Conservation (phyloP, 2,797 vertebrate species). For the Urosaurus nigricauda region DNA sequence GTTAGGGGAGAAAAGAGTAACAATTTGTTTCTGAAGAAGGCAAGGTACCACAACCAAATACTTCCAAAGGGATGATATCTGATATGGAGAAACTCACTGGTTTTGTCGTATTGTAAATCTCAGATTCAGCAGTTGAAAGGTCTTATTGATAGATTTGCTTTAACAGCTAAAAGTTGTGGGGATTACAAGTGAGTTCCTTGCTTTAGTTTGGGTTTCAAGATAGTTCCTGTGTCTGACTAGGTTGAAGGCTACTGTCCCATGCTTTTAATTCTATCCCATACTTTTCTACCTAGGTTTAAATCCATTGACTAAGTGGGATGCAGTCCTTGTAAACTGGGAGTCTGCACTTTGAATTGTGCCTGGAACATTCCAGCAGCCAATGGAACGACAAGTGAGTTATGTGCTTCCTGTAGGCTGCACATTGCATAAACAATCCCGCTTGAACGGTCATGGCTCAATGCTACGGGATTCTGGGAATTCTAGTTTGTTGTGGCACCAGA, state of each 20-base stretch:
- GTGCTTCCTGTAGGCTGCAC: no score
- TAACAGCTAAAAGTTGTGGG: not conserved
- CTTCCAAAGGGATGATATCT: not conserved
- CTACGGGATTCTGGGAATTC: no score
- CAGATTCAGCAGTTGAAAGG: not conserved
- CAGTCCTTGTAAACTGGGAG: not conserved
- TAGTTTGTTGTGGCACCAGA: no score
- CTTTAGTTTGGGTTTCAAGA: not conserved
- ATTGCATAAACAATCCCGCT: no score
- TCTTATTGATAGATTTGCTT: not conserved
- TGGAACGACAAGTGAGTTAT: no score
- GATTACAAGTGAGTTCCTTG: not conserved
- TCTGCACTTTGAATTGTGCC: no score
- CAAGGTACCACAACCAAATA: not conserved
- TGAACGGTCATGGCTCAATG: no score
- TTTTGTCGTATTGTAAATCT: not conserved
- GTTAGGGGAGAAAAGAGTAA: no score
- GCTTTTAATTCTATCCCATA: not conserved
- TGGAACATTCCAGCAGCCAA: no score
- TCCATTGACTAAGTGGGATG: not conserved
- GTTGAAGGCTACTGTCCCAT: not conserved
- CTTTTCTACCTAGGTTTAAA: not conserved
- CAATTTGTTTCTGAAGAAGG: not conserved
- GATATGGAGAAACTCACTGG: not conserved
- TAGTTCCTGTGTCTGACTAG: not conserved